Base-by-base conservation (phyloP, 2,113 vertebrate species). In the Cyanoramphus novaezelandiae region DNA sequence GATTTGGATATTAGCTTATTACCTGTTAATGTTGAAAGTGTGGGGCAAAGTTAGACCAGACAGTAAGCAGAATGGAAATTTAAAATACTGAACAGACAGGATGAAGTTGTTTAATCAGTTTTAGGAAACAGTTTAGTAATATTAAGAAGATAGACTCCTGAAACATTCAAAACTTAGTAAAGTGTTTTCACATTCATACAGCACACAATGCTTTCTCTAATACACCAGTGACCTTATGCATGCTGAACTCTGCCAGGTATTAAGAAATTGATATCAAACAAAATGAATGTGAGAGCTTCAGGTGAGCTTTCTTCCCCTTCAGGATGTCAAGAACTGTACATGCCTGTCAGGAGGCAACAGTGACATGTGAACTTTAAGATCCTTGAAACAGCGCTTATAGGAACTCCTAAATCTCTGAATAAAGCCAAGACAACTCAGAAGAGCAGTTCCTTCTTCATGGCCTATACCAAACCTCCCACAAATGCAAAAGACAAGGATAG, bases 21-120 rank as follows among this genome's bases (percentile, higher is more conserved):
- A 87, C 29, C 27, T 90, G 33, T 68, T 50, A 52, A 63, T 46
- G 62, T 11, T 68, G 89, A 86, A 95, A 86, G 15, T 88, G 13
- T 24, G 78, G 72, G 71, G 50, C 57, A 86, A 93, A 92, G 86
- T 92, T 92, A 88, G 37, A 86, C 18, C 71, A 75, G 27, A 23
- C 1, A 75, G 24, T 39, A 86, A 93, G n/a, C n/a, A 90, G 41
- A 90, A 80, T 0, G 0, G 17, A 74, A 50, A 21, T 74, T 69
- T 80, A 46, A 90, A 93, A 71, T 18, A 63, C 21, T 67, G 59
- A 86, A 59, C 59, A 59, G 93, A 37, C 23, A 57, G 41, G 19
- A 88, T 27, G 10, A 71, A 87, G 80, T 29, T 29, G 9, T 12
- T 85, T 35, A 87, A 64, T 19, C 69, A 35, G 13, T 64, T 89